These are phyloP conservation scores for Haemorhous mexicanus DNA, from an alignment of 2,113 vertebrate species.

Conservation along the genomic window DNA sequence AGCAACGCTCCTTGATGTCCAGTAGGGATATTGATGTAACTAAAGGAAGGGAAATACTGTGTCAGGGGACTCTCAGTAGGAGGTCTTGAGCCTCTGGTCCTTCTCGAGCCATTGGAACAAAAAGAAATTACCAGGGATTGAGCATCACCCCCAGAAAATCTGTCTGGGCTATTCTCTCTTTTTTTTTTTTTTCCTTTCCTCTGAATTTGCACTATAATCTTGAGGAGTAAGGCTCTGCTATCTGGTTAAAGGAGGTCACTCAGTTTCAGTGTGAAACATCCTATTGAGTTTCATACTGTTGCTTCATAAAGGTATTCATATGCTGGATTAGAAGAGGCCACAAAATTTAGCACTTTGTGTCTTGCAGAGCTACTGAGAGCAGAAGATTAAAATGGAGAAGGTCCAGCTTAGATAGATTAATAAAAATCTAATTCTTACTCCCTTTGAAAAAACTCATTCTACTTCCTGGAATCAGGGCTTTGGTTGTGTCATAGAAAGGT, in stretches of 20 bases:
- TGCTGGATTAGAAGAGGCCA: not conserved
- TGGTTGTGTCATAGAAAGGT: not conserved
- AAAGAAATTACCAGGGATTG: not conserved
- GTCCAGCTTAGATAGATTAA: not conserved
- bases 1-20: not conserved
- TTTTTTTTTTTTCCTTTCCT: rapidly evolving
- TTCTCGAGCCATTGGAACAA: not conserved
- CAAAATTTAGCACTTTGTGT: not conserved
- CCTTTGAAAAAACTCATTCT: not conserved
- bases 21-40: not conserved
- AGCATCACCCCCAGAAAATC: not conserved
- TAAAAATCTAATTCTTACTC: not conserved
- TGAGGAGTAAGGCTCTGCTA: not conserved
- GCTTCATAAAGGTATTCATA: not conserved
- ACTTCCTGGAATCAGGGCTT: not conserved
- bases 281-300: not conserved
- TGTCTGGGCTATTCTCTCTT: not conserved
- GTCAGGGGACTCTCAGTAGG: not conserved
- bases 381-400: not conserved
- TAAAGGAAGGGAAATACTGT: not conserved
- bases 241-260: not conserved
- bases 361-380: not conserved
- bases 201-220: not conserved
- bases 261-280: not conserved
- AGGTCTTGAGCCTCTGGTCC: not conserved